phyloP scores from a whole-genome alignment of 2,113 vertebrate genomes.

The Peromyscus maniculatus region DNA sequence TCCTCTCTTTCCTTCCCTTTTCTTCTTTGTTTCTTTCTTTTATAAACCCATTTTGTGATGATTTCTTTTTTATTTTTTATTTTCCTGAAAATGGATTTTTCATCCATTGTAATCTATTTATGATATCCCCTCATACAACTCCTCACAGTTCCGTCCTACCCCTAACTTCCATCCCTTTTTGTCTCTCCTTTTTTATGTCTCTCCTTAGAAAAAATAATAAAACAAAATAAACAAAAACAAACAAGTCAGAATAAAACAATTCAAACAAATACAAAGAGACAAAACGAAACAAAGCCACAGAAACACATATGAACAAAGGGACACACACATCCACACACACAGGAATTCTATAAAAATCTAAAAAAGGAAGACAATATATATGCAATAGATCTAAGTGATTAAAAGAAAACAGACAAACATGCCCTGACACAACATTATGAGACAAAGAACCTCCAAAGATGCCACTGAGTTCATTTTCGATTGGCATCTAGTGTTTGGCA shows the following conservation, averaged over 20 bases:
- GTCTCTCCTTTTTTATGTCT: background rate
- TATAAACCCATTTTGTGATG: background rate
- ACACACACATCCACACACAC: background rate
- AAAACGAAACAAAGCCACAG: background rate
- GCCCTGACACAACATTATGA: background rate
- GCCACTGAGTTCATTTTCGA: background rate
- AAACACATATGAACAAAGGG: background rate
- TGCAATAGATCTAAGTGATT: background rate
- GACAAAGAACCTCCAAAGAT: background rate
- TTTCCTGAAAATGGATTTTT: background rate
- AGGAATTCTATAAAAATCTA: background rate
- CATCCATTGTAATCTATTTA: background rate
- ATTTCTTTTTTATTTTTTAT: background rate
- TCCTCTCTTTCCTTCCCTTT: too few relatives aligned
- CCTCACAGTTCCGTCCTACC: background rate
- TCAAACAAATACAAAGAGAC: background rate
- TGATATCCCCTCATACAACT: background rate
- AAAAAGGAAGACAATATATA: background rate
- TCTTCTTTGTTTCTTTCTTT: background rate
- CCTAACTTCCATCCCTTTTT: background rate
- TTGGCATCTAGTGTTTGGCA: background rate
- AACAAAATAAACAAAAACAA: background rate
- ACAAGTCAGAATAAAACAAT: background rate
- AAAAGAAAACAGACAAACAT: background rate
- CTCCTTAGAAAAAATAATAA: background rate